Conservation (phyloP, 2,888 invertebrate species). For the Lasioglossum morio region DNA sequence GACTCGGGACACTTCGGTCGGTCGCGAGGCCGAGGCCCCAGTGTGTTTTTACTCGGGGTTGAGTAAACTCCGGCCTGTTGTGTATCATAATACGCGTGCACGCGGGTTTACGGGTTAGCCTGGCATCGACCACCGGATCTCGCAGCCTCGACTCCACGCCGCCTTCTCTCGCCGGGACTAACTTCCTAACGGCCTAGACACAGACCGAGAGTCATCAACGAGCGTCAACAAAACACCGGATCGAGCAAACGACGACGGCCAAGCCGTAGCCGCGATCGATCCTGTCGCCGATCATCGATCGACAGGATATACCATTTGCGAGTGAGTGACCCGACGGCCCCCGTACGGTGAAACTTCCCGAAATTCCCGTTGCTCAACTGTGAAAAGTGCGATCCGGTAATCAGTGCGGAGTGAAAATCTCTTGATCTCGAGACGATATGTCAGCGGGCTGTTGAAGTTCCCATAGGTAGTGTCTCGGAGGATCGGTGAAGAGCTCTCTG, state of each 20-base stretch:
- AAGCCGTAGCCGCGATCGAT: slow-evolving; percentile 40
- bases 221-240: slow-evolving; percentile 63
- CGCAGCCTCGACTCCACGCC: slow-evolving; percentile 63
- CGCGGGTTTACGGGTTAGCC: slow-evolving; percentile 76
- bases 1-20: slow-evolving; percentile 60
- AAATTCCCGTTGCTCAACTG: neutral
- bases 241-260: slow-evolving; percentile 15
- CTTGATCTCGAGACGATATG: neutral
- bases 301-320: neutral
- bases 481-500: neutral
- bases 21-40: slow-evolving; percentile 74
- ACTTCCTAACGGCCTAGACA: slow-evolving; percentile 24
- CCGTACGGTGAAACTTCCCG: neutral
- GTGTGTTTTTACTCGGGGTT: slow-evolving; percentile 85
- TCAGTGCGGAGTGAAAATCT: slow-evolving; percentile 4
- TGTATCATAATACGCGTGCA: slow-evolving; percentile 90
- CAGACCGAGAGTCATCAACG: neutral
- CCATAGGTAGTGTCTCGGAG: neutral
- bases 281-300: slow-evolving; percentile 23
- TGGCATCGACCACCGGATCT: slow-evolving; percentile 70
- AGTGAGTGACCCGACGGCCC: neutral
- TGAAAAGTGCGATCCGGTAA: neutral
- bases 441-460: neutral
- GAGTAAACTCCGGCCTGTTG: slow-evolving; percentile 93
- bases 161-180: slow-evolving; percentile 43